Percentiles rank a stretch among this genome's conserved stretches.
Conservation (phyloP, 2,797 vertebrate species). For the Sebastes vulpes region DNA sequence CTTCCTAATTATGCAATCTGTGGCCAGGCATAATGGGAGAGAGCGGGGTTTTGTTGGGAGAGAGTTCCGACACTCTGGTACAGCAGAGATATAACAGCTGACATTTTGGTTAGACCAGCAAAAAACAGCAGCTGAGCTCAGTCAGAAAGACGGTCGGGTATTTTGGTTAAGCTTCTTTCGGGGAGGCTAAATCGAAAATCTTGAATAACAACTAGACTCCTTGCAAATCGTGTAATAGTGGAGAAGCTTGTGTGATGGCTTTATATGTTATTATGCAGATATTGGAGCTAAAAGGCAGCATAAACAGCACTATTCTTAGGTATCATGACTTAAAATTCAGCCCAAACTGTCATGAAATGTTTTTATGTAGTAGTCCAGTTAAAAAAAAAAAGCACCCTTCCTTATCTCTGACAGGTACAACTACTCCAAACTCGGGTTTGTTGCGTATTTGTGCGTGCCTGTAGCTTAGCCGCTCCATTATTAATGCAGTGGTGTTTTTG, state of each 20-base stretch:
- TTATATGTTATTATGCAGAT: neutral
- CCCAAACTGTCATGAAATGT: neutral
- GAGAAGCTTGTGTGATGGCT: neutral
- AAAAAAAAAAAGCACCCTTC: too few relatives aligned
- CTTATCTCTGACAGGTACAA: slow-evolving; percentile 19
- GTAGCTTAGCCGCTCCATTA: slow-evolving; percentile 67
- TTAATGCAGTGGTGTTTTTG: slow-evolving; percentile 79
- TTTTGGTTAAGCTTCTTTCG: slow-evolving; percentile 49
- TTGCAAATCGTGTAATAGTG: neutral
- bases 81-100: slow-evolving; percentile 20
- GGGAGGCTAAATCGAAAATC: slow-evolving; percentile 1
- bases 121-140: slow-evolving; percentile 31
- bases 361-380: neutral
- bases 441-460: slow-evolving; percentile 9
- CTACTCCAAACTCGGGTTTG: neutral
- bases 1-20: slow-evolving; percentile 39
- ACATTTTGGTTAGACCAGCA: slow-evolving; percentile 36
- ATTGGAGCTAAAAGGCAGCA: neutral
- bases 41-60: slow-evolving; percentile 23
- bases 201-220: slow-evolving; percentile 11
- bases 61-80: slow-evolving; percentile 12
- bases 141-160: slow-evolving; percentile 4
- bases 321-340: neutral
- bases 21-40: slow-evolving; percentile 26
- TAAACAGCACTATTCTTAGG: neutral